Evolutionary conservation across 2,113 vertebrate genomes (phyloP).

Genomic region (Prochilodus magdalenae): DNA sequence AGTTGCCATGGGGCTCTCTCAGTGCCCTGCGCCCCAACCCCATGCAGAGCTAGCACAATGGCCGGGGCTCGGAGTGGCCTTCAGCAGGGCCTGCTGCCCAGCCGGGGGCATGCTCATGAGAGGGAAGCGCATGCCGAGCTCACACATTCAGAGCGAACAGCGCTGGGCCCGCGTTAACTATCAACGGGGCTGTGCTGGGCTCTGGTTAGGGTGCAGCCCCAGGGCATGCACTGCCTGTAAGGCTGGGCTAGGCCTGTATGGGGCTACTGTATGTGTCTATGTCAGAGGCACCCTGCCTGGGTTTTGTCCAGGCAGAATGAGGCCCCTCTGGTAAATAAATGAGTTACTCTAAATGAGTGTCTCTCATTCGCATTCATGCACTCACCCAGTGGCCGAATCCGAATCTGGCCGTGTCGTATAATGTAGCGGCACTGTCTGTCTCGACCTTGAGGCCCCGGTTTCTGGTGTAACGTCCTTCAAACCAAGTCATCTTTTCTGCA

Average conservation of each 20-base stretch:
- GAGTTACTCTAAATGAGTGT: slow-evolving; percentile 78
- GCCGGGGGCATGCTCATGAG: slow-evolving; percentile 69
- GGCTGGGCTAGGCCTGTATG: slow-evolving; percentile 10
- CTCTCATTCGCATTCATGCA: slow-evolving; percentile 77
- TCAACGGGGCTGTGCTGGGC: slow-evolving; percentile 60
- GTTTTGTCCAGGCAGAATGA: slow-evolving; percentile 73
- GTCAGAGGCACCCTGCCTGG: slow-evolving; percentile 68
- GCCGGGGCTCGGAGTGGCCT: slow-evolving; percentile 66
- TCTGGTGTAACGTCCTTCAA: slow-evolving; percentile 46
- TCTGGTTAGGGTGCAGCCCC: slow-evolving; percentile 75
- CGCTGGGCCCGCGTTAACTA: slow-evolving; percentile 68
- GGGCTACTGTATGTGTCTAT: slow-evolving; percentile 35
- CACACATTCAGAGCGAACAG: slow-evolving; percentile 72
- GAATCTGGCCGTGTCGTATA: slow-evolving; percentile 70
- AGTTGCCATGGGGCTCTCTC: slow-evolving; percentile 61
- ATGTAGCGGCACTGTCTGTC: slow-evolving; percentile 60
- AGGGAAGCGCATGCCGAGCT: slow-evolving; percentile 76
- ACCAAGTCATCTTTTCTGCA: slow-evolving; percentile 12
- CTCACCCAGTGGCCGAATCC: slow-evolving; percentile 68
- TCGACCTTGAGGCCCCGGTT: slow-evolving; percentile 60
- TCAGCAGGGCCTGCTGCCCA: slow-evolving; percentile 68
- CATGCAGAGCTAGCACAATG: slow-evolving; percentile 72
- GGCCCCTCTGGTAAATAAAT: slow-evolving; percentile 73
- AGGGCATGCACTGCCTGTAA: slow-evolving; percentile 66
- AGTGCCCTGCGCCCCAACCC: slow-evolving; percentile 54